Evolutionary conservation across 2,113 vertebrate genomes (phyloP), one percentile per base, ranked within the genome.

Genomic region (Oncorhynchus tshawytscha): DNA sequence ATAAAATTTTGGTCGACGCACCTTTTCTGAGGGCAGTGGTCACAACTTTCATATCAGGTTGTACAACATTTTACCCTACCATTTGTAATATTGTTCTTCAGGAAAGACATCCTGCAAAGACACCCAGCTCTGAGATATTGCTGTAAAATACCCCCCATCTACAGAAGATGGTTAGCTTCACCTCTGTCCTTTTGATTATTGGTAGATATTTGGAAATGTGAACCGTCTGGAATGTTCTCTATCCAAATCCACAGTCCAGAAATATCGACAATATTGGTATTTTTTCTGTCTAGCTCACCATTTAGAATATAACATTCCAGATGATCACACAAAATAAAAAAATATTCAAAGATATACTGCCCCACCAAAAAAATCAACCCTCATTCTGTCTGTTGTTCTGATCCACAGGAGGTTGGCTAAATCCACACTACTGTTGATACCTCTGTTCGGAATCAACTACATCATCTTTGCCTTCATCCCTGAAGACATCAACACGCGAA

Each of bases 401-500:
- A 16, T 80, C 49, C 73, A 65, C 87, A 99, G 98, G 95, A 95
- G 96, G 79, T 90, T 99, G 85, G 93, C 97, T 66, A 99, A 98
- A 88, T 99, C 98, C 70, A 99, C 97, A 0, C 88, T 99, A 57
- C 91, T 99, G 80, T 87, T 99, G 88, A 99, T 99, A 73, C 98
- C 98, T 12, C 94, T 99, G 59, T 99, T 99, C 73, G 98, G 98
- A 11, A 93, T 96, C 16, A 98, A 99, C 86, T 99, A 97, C 82
- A 94, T 96, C 22, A 89, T 97, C 87, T 99, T 99, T 72, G 96
- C 93, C 73, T 97, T 97, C 87, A 95, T 98, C 77, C 98, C 97
- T 0, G 94, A 96, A 70, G 87, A 95, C 73, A 91, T 96, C 29
- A 90, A 94, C 82, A 80, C 83, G 7, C 83, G 91, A 51, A 83